phyloP scores from a whole-genome alignment of 2,888 invertebrate species.

The Drosophila testacea region DNA sequence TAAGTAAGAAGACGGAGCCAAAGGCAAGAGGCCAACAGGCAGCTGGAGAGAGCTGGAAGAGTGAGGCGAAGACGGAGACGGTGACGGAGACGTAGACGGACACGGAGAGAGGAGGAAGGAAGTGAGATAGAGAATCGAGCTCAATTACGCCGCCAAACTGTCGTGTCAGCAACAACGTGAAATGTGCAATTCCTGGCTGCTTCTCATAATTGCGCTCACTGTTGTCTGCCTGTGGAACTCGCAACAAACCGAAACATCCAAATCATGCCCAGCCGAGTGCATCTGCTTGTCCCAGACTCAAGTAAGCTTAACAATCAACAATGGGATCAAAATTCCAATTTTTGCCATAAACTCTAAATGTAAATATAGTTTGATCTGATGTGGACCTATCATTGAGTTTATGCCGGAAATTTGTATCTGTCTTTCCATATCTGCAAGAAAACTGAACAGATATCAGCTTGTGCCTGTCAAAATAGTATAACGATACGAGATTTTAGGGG shows the following conservation, averaged over 20 bases:
- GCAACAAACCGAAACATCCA: constrained; percentile 85
- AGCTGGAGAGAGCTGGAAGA: constrained; percentile 38
- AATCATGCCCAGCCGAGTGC: constrained; percentile 92
- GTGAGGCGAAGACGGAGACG: constrained; percentile 20
- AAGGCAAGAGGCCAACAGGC: constrained; percentile 54
- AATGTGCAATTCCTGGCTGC: constrained; percentile 85
- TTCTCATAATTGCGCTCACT: constrained; percentile 85
- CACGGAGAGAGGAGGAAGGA: constrained; percentile 12
- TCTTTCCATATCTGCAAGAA: too few species aligned
- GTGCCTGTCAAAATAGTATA: too few species aligned
- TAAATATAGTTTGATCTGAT: too few species aligned
- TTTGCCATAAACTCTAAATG: too few species aligned
- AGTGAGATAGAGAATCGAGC: constrained; percentile 68
- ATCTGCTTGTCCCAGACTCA: constrained; percentile 94
- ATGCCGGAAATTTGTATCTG: too few species aligned
- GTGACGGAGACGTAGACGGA: constrained; percentile 8
- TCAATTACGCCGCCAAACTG: constrained; percentile 79
- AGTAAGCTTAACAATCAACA: constrained; percentile 86
- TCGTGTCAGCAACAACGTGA: constrained; percentile 84
- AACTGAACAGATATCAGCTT: too few species aligned
- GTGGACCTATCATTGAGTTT: too few species aligned
- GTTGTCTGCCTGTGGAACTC: constrained; percentile 85
- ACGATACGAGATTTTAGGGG: too few species aligned
- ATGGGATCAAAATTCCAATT: too few species aligned
- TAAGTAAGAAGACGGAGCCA: constrained; percentile 44